Conservation (phyloP, 92 coral and sea anemone genomes). For the Parazoanthus atlanticus region DNA sequence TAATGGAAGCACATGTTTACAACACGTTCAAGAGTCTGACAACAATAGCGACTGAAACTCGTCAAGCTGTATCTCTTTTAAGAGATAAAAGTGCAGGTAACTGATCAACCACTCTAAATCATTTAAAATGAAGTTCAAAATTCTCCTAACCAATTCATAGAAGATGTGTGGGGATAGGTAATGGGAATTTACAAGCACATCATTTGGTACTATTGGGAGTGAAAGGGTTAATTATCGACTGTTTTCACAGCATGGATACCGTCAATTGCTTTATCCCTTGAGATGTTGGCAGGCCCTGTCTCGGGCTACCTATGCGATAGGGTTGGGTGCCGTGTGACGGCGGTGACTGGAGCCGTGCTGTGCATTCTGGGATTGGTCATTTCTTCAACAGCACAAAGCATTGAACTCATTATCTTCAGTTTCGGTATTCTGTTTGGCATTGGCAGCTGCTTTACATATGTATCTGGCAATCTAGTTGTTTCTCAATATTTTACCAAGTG, state of each 20-base stretch:
- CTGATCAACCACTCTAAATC: too few relatives aligned
- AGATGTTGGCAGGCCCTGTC: slow-evolving; percentile 42
- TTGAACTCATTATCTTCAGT: slow-evolving; percentile 14
- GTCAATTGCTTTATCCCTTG: slow-evolving; percentile 23
- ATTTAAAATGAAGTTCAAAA: too few relatives aligned
- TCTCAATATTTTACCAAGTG: slow-evolving; percentile 33
- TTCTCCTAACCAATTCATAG: too few relatives aligned
- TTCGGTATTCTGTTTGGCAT: slow-evolving; percentile 31
- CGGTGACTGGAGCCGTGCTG: slow-evolving; percentile 15
- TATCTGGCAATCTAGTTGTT: slow-evolving; percentile 28
- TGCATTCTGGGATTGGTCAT: slow-evolving; percentile 30
- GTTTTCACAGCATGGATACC: slow-evolving; percentile 40
- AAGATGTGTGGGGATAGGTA: too few relatives aligned
- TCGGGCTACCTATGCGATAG: slow-evolving; percentile 34
- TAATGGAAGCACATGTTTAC: too few relatives aligned
- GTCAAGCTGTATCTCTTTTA: too few relatives aligned
- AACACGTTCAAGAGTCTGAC: too few relatives aligned
- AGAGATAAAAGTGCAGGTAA: too few relatives aligned
- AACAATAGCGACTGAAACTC: too few relatives aligned
- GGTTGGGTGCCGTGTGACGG: slow-evolving; percentile 37
- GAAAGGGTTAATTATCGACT: background rate
- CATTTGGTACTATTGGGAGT: too few relatives aligned
- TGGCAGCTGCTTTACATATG: slow-evolving; percentile 28
- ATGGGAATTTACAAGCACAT: too few relatives aligned
- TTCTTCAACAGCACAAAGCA: slow-evolving; percentile 36